Conservation (phyloP, 2,113 vertebrate genomes). For the Bos taurus region DNA sequence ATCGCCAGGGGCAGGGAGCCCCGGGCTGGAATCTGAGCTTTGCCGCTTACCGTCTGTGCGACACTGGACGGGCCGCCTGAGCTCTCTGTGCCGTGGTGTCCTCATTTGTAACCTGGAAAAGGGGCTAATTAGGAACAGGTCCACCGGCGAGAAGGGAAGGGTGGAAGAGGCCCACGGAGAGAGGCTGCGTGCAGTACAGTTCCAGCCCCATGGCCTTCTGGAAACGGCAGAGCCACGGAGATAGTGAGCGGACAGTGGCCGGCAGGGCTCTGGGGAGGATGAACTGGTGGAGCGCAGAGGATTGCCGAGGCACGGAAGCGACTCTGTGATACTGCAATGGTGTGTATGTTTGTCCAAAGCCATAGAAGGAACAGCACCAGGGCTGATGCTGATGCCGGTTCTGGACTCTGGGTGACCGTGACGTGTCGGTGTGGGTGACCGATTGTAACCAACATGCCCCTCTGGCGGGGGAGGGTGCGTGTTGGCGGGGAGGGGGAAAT, state of each 20-base stretch:
- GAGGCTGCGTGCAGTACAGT: neutral
- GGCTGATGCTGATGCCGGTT: too few relatives aligned
- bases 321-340: too few relatives aligned
- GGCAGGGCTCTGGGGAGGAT: neutral
- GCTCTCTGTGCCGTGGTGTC: neutral
- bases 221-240: neutral
- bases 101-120: slow-evolving; percentile 47
- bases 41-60: neutral
- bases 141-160: neutral
- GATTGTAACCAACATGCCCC: neutral
- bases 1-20: neutral
- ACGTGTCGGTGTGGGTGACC: neutral
- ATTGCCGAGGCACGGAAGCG: accelerated
- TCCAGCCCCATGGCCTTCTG: neutral
- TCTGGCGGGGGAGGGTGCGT: accelerated
- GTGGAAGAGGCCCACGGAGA: neutral
- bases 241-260: neutral
- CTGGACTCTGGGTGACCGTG: neutral
- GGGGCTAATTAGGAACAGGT: neutral
- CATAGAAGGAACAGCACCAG: too few relatives aligned
- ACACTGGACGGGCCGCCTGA: neutral
- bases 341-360: neutral
- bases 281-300: neutral
- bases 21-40: neutral
- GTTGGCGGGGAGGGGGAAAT: neutral